Conservation (phyloP, 2,888 invertebrate species). For the Gymnoscelis rufifasciata region DNA sequence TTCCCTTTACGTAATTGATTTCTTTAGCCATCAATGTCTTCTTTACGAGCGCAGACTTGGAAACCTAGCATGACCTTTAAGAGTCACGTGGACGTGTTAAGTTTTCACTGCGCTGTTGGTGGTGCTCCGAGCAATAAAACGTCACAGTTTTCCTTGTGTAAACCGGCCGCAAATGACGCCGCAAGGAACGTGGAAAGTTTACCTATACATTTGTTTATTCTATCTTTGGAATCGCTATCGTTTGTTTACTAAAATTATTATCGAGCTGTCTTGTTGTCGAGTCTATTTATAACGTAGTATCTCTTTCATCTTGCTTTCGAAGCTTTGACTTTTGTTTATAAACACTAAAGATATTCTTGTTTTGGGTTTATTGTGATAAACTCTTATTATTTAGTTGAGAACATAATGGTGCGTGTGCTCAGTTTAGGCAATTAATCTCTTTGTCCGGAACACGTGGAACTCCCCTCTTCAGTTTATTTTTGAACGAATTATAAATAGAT, state of each 20-base stretch:
- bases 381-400: conserved; percentile 5
- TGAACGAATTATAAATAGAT: conserved; percentile 64
- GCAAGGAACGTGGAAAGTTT: conserved; percentile 36
- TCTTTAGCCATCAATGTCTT: conserved; percentile 32
- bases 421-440: conserved; percentile 52
- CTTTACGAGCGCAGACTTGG: conserved; percentile 28
- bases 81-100: conserved; percentile 40
- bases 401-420: conserved; percentile 15
- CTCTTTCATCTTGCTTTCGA: neutral
- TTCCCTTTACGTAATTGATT: conserved; percentile 36
- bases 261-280: neutral
- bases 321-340: conserved; percentile 1
- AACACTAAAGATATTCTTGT: neutral
- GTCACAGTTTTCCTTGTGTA: conserved; percentile 42
- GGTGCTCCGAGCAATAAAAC: conserved; percentile 42
- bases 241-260: neutral
- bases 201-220: conserved; percentile 13
- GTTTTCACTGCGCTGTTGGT: conserved; percentile 46
- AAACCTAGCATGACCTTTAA: conserved; percentile 38
- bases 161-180: conserved; percentile 37
- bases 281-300: conserved; percentile 1
- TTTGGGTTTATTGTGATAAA: conserved; percentile 3
- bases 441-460: conserved; percentile 56
- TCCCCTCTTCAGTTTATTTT: conserved; percentile 64
- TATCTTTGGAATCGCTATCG: neutral